A percentile compares a stretch with the other conserved stretches of the same genome.
Conservation (phyloP, 2,113 vertebrate species). For the Eulemur rufifrons region DNA sequence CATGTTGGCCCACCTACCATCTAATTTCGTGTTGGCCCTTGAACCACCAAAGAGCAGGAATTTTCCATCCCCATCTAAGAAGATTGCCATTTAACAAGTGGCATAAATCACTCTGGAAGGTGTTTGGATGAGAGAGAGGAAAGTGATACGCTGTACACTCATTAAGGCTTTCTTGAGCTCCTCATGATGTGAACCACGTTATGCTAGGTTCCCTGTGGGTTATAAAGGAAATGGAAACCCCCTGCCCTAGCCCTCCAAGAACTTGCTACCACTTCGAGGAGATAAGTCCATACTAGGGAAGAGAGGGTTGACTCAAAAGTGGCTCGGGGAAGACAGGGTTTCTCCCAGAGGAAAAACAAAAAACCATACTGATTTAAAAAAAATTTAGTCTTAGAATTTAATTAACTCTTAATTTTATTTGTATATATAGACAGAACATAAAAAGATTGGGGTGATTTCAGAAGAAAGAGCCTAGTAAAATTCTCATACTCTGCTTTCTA, state of each 20-base stretch:
- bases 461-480: neutral
- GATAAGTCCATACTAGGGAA: neutral
- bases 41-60: conserved; percentile 43
- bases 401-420: conserved; percentile 2
- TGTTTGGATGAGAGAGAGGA: neutral
- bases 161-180: neutral
- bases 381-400: neutral
- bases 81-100: neutral
- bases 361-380: neutral
- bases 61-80: conserved; percentile 55
- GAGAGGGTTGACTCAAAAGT: neutral
- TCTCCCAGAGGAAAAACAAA: neutral
- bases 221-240: neutral
- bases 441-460: neutral
- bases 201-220: neutral
- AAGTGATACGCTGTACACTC: neutral
- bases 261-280: neutral
- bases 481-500: neutral
- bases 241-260: neutral
- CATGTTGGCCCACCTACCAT: conserved; percentile 49
- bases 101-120: neutral
- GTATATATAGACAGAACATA: neutral
- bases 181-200: neutral
- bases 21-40: conserved; percentile 33
- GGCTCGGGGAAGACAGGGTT: neutral